Conservation (phyloP, 2,797 vertebrate species). For the Aratinga solstitialis region DNA sequence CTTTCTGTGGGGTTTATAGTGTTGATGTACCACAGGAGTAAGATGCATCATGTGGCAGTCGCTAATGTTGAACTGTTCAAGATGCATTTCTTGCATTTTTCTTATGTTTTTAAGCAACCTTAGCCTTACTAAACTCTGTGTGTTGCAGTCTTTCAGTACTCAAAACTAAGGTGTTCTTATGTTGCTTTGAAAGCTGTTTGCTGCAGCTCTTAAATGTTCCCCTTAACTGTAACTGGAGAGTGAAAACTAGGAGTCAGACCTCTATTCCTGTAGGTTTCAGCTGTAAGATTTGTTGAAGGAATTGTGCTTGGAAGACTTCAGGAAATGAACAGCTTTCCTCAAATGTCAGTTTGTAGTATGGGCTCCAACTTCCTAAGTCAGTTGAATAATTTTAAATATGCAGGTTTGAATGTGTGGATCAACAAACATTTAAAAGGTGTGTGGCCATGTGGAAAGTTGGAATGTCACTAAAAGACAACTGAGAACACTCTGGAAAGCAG, state of each 20-base stretch:
- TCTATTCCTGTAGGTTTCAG: not conserved
- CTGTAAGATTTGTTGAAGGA: not conserved
- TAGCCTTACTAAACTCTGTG: not conserved
- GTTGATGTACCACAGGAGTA: not conserved
- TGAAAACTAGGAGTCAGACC: not conserved
- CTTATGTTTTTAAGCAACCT: not conserved
- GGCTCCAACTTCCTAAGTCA: not conserved
- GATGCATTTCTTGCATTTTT: not conserved
- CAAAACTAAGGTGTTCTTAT: not conserved
- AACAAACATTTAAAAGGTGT: not conserved
- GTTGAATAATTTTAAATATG: not conserved
- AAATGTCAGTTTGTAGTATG: not conserved
- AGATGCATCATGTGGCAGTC: not conserved
- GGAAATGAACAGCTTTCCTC: not conserved
- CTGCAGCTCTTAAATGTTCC: not conserved
- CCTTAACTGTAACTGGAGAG: not conserved
- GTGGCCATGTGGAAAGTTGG: not conserved
- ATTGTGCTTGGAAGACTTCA: not conserved
- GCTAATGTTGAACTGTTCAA: not conserved
- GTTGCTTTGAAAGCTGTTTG: not conserved
- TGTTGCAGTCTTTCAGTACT: not conserved
- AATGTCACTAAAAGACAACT: not conserved
- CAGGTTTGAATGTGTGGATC: not conserved
- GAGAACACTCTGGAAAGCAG: not conserved
- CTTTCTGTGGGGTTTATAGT: not conserved